Evolutionary conservation across 1,140 invertebrate genomes (phyloP).

Genomic region (Cydia splendana): DNA sequence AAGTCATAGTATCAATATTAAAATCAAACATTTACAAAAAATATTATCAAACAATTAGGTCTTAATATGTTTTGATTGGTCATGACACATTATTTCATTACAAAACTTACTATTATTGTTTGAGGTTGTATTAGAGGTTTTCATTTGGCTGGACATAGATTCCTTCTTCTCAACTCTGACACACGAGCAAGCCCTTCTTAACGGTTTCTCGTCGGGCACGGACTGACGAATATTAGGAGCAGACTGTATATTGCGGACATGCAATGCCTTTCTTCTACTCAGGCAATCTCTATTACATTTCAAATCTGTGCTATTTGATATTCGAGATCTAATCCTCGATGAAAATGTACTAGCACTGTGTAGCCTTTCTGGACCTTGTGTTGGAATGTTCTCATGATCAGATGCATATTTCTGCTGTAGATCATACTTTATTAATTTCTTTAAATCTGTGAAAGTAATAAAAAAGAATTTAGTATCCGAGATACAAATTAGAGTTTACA

Average conservation of each 20-base stretch:
- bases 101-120: conserved; percentile 68
- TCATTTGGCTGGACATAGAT: conserved; percentile 46
- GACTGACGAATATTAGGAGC: conserved; percentile 55
- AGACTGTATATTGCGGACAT: conserved; percentile 54
- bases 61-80: neutral
- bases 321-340: conserved; percentile 67
- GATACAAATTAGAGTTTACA: too few species aligned
- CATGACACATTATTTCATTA: neutral
- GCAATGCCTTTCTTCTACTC: conserved; percentile 41
- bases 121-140: conserved; percentile 44
- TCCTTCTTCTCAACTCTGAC: conserved; percentile 53
- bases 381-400: conserved; percentile 43
- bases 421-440: conserved; percentile 81
- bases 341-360: conserved; percentile 75
- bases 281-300: conserved; percentile 57
- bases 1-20: too few species aligned
- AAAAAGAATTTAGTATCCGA: conserved; percentile 6
- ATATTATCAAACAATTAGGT: too few species aligned
- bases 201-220: conserved; percentile 41
- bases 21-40: too few species aligned
- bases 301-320: conserved; percentile 38
- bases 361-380: conserved; percentile 68
- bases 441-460: conserved; percentile 76
- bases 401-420: conserved; percentile 56
- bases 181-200: conserved; percentile 62